phyloP scores from a whole-genome alignment of 2,797 vertebrate genomes.

The Fratercula arctica region DNA sequence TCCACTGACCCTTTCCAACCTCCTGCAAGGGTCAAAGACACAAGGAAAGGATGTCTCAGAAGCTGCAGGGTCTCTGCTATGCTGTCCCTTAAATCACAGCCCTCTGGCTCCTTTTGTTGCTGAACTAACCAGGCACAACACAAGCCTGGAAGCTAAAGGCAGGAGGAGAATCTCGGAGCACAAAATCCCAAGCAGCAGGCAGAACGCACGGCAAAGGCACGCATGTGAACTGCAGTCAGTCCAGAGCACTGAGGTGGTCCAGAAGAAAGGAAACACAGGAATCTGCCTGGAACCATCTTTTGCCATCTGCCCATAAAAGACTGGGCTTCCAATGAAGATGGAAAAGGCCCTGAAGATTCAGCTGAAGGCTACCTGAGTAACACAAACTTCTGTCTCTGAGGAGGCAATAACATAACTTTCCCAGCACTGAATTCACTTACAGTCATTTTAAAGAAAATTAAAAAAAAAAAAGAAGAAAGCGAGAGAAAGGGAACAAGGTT shows the following conservation, averaged over 20 bases:
- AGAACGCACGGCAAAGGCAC: not conserved
- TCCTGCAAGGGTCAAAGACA: not conserved
- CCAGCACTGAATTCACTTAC: not conserved
- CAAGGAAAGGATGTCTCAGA: not conserved
- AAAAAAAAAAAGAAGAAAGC: not conserved
- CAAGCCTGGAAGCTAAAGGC: not conserved
- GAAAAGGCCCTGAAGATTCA: not conserved
- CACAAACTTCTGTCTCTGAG: not conserved
- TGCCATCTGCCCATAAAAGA: not conserved
- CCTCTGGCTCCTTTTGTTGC: not conserved
- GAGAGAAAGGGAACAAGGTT: slow-evolving; percentile 16
- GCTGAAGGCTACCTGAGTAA: slow-evolving; percentile 44
- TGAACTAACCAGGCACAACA: not conserved
- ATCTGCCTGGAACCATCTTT: not conserved
- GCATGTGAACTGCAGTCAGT: not conserved
- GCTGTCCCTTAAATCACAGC: not conserved
- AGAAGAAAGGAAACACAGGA: not conserved
- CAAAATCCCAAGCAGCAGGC: not conserved
- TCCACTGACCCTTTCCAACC: not conserved
- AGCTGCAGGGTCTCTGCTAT: not conserved
- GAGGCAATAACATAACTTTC: slow-evolving; percentile 23
- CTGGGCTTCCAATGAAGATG: not conserved
- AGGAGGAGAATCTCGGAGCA: not conserved
- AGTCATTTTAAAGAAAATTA: slow-evolving; percentile 34
- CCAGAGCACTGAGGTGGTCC: not conserved